A percentile compares a stretch with the other conserved stretches of the same genome.
Conservation (phyloP, 2,888 invertebrate genomes). For the Epirrita christyi region DNA sequence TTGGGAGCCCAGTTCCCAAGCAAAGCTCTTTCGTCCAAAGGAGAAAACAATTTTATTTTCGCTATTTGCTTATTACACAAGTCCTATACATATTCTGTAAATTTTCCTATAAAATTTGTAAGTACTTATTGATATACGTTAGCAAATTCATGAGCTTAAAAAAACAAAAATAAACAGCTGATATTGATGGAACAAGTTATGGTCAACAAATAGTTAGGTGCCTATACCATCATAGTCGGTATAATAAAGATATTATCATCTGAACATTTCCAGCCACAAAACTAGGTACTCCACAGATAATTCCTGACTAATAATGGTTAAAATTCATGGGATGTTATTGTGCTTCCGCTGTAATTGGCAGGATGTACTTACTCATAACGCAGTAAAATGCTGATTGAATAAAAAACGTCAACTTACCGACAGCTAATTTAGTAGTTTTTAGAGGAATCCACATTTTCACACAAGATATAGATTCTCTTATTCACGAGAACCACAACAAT, state of each 20-base stretch:
- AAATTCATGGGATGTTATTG: conserved; percentile 74
- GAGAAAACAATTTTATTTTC: no score
- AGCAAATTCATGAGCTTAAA: no score
- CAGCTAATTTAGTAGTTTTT: conserved; percentile 89
- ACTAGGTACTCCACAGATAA: conserved; percentile 13
- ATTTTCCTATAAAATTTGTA: no score
- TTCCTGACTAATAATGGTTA: conserved; percentile 54
- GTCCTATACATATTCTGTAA: no score
- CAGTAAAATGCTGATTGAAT: conserved; percentile 61
- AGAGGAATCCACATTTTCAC: conserved; percentile 89
- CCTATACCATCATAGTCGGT: no score
- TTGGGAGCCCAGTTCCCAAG: no score
- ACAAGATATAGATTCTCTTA: conserved; percentile 19
- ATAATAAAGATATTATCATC: not conserved
- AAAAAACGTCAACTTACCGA: conserved; percentile 85
- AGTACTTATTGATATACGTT: no score
- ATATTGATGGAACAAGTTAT: not conserved
- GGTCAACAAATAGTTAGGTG: conserved; percentile 2
- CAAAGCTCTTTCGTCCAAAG: not conserved
- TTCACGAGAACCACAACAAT: not conserved
- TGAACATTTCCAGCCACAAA: not conserved
- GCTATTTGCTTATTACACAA: no score
- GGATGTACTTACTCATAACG: conserved; percentile 55
- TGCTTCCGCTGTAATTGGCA: conserved; percentile 76
- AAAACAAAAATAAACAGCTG: not conserved